A percentile compares a stretch with the other conserved stretches of the same genome.
phyloP scores from a whole-genome alignment of 2,797 vertebrate species.

The Hoplostethus mediterraneus region DNA sequence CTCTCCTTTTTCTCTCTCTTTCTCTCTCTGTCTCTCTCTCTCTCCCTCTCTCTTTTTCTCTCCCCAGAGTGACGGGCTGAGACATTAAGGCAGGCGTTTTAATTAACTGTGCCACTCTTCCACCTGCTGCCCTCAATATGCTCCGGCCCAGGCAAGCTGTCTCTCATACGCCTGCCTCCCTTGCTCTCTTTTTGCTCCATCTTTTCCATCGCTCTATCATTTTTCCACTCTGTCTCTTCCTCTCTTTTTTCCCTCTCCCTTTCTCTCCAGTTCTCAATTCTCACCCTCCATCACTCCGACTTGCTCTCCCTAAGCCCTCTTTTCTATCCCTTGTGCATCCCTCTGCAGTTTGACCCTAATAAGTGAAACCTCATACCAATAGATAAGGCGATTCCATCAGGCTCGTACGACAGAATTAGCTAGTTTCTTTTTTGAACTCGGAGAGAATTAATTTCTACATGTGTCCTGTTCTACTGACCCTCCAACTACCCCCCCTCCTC shows the following conservation, averaged over 20 bases:
- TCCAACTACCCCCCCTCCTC: conserved; percentile 33
- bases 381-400: conserved; percentile 73
- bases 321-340: conserved; percentile 46
- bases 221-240: conserved; percentile 1
- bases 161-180: conserved; percentile 72
- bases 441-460: conserved; percentile 79
- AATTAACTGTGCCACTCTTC: conserved; percentile 86
- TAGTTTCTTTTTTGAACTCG: conserved; percentile 71
- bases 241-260: conserved; percentile 43
- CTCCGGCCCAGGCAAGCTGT: conserved; percentile 82
- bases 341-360: conserved; percentile 70
- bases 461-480: conserved; percentile 80
- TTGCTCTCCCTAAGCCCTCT: conserved; percentile 48
- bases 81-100: conserved; percentile 86
- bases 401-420: conserved; percentile 78
- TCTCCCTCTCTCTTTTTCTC: conserved; percentile 45
- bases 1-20: conserved; percentile 18
- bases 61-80: conserved; percentile 81
- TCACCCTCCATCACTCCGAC: conserved; percentile 49
- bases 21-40: conserved; percentile 17
- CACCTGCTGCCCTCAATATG: conserved; percentile 86
- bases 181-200: conserved; percentile 67
- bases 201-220: conserved; percentile 40
- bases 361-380: conserved; percentile 72
- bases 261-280: conserved; percentile 64